These are phyloP conservation scores for Cyrtonyx montezumae DNA, from an alignment of 2,113 vertebrate genomes.

Conservation along the genomic window DNA sequence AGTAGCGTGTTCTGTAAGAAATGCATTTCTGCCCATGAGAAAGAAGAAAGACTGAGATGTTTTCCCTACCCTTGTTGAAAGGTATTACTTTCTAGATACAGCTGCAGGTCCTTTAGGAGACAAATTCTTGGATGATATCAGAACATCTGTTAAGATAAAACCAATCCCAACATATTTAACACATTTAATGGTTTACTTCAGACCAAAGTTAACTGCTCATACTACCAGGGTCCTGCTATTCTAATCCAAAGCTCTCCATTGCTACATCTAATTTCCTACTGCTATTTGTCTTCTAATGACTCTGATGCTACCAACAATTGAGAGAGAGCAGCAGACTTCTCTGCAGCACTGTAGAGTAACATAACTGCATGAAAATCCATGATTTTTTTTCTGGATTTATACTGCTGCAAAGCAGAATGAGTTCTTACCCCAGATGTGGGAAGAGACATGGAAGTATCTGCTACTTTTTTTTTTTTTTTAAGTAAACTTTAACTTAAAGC, in stretches of 20 bases:
- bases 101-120: background rate
- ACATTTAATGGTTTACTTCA: background rate
- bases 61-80: background rate
- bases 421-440: background rate
- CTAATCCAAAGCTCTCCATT: background rate
- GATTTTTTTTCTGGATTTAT: background rate
- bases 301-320: background rate
- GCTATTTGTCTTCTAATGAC: fast-evolving
- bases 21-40: background rate
- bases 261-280: background rate
- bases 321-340: background rate
- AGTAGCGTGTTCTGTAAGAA: fast-evolving
- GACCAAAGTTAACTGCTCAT: too few relatives aligned
- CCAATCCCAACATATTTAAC: background rate
- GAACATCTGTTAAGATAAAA: fast-evolving
- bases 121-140: background rate
- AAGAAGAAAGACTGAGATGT: background rate
- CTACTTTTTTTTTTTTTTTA: background rate
- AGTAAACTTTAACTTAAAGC: background rate
- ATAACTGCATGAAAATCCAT: background rate
- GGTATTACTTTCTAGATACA: background rate
- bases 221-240: background rate
- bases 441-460: fast-evolving
- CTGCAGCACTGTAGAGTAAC: background rate
- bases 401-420: background rate